Base-by-base conservation (phyloP, 2,113 vertebrate species). In the Marcusenius ussheri region DNA sequence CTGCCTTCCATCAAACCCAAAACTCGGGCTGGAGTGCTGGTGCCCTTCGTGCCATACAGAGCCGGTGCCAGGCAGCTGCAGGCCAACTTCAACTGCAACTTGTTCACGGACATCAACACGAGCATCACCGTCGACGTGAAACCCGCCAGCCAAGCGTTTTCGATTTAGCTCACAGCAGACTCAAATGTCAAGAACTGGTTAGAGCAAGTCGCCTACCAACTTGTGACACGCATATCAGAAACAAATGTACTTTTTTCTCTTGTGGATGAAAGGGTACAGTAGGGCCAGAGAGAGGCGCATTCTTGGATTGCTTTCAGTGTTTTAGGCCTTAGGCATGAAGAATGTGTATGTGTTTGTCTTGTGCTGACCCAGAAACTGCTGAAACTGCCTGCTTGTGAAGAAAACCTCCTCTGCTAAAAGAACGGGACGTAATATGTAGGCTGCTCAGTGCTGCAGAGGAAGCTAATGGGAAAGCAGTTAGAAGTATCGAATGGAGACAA, bases 81-180 rank as follows among this genome's bases (percentile, higher is more conserved):
- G 85, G 92, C 24, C 0, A 15, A 92, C 92, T 93, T 95, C 0
- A 87, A 92, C 92, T 93, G 94, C 77, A 19, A 84, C 21, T 0
- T 13, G 45, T 95, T 95, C 93, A 93, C 84, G 5, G 46, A 96
- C 91, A 51, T 95, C 45, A 94, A 93, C 87, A 17, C 85, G 9
- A 92, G 90, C 31, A 83, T 70, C 74, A 89, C 85, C 0, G 19
- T 93, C 0, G 13, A 89, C n/a, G 51, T 93, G 27, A 27, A 50
- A 39, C 83, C 42, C 24, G 8, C 31, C 31, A 8, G 5, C 11
- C 27, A 35, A 56, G n/a, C 62, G 3, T 42, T 42, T 42, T 42
- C 39, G 39, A 42, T 42, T 42, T 77, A 77, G 74, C 35, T 77
- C 4, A 5, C 0, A 17, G 11, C 15, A 2, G 27, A 77, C 13